Evolutionary conservation across 1,140 invertebrate species (phyloP).

Genomic region (Fopius arisanus): DNA sequence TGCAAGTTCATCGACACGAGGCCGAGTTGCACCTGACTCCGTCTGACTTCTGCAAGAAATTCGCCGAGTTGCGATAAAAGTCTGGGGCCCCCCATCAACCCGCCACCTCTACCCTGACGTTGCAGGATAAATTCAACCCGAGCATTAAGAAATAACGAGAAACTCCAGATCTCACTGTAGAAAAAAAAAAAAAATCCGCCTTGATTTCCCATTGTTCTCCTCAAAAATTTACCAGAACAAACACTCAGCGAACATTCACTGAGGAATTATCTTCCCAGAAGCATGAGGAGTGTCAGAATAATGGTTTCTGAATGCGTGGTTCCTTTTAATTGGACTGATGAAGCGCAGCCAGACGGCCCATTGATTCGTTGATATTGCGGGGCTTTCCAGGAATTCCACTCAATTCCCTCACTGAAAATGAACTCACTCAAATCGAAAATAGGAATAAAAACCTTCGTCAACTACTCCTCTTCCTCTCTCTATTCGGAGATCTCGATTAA

Average conservation of each 20-base stretch:
- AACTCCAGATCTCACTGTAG: background rate
- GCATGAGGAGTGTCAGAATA: no score
- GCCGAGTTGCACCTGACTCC: constrained; percentile 27
- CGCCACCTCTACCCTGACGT: constrained; percentile 5
- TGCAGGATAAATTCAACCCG: constrained; percentile 7
- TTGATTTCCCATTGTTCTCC: background rate
- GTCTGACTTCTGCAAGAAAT: constrained; percentile 41
- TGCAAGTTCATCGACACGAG: constrained; percentile 45
- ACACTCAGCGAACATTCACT: background rate
- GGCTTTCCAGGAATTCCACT: constrained; percentile 19
- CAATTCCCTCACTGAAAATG: constrained; percentile 18
- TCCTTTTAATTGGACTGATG: constrained; percentile 36
- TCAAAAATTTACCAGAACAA: background rate
- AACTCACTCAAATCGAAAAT: background rate
- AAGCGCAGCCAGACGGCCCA: constrained; percentile 27
- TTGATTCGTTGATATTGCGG: constrained; percentile 33
- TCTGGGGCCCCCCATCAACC: background rate
- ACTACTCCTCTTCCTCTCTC: background rate
- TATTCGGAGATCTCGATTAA: background rate
- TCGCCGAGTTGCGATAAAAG: constrained; percentile 38
- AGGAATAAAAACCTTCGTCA: background rate
- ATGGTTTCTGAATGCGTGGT: background rate
- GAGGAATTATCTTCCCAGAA: background rate
- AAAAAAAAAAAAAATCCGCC: background rate
- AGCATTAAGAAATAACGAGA: constrained; percentile 5